A percentile compares a stretch with the other conserved stretches of the same genome.
phyloP scores from a whole-genome alignment of 2,888 invertebrate genomes.

The Trissolcus brochymenae region DNA sequence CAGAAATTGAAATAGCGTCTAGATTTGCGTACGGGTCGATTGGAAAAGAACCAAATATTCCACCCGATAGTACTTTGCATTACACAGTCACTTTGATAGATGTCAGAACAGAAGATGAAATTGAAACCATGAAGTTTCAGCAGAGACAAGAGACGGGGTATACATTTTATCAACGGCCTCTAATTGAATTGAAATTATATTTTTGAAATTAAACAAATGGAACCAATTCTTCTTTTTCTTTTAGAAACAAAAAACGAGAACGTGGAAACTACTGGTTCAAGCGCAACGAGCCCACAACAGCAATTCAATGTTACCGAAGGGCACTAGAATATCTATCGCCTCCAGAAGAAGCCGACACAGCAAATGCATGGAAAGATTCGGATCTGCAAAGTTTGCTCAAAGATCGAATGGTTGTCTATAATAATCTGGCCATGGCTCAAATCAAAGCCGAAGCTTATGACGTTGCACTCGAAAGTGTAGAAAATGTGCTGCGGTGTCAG shows the following conservation, averaged over 20 bases:
- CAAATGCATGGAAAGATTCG: slow-evolving; percentile 76
- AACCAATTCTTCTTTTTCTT: neutral
- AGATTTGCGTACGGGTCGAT: slow-evolving; percentile 89
- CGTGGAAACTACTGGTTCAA: slow-evolving; percentile 95
- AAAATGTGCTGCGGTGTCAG: slow-evolving; percentile 88
- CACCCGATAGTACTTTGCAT: slow-evolving; percentile 81
- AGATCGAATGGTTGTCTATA: slow-evolving; percentile 89
- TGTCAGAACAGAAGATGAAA: slow-evolving; percentile 82
- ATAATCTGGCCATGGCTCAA: slow-evolving; percentile 95
- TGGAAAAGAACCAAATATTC: slow-evolving; percentile 84
- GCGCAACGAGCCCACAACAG: slow-evolving; percentile 86
- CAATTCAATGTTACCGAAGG: slow-evolving; percentile 91
- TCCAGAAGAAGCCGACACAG: slow-evolving; percentile 78
- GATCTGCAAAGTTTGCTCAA: slow-evolving; percentile 84
- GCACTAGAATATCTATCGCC: slow-evolving; percentile 90
- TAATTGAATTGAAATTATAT: too few relatives aligned
- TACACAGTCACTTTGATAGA: slow-evolving; percentile 86
- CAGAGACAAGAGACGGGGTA: slow-evolving; percentile 88
- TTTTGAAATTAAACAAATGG: neutral
- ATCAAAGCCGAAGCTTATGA: slow-evolving; percentile 91
- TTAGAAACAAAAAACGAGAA: slow-evolving; percentile 85
- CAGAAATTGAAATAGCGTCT: slow-evolving; percentile 84
- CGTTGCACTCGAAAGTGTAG: slow-evolving; percentile 89
- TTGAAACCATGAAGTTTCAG: slow-evolving; percentile 81
- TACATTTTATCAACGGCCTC: slow-evolving; percentile 21